These are phyloP conservation scores for Spodoptera picta DNA, from an alignment of 2,888 invertebrate species.

Conservation along the genomic window DNA sequence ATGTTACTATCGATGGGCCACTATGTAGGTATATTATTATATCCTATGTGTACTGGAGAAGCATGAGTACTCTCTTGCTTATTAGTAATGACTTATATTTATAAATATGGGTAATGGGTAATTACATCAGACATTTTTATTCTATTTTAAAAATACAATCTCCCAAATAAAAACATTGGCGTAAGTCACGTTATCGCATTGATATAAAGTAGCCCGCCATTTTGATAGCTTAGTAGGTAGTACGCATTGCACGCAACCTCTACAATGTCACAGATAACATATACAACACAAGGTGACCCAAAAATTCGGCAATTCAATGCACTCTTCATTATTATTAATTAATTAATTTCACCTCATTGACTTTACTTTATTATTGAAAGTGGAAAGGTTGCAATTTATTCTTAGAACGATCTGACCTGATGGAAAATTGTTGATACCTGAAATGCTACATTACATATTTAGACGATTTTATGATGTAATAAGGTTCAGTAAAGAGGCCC, in stretches of 20 bases:
- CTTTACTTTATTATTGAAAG: slow-evolving; percentile 17
- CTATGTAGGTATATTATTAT: too few relatives aligned
- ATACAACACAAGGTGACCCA: slow-evolving; percentile 65
- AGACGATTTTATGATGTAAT: too few relatives aligned
- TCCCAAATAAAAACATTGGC: slow-evolving; percentile 7
- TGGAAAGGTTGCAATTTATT: slow-evolving; percentile 20
- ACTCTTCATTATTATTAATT: slow-evolving; percentile 34
- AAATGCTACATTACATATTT: too few relatives aligned
- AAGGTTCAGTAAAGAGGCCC: too few relatives aligned
- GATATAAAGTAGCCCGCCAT: slow-evolving; percentile 11
- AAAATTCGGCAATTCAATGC: slow-evolving; percentile 57
- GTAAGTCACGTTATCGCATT: slow-evolving; percentile 30
- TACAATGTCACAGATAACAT: slow-evolving; percentile 61
- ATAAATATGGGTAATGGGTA: too few relatives aligned
- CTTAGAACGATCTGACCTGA: slow-evolving; percentile 1
- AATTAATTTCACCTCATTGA: slow-evolving; percentile 49
- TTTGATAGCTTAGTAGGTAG: slow-evolving; percentile 37
- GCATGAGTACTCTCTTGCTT: too few relatives aligned
- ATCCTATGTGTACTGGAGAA: too few relatives aligned
- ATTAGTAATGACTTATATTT: too few relatives aligned
- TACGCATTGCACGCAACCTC: slow-evolving; percentile 56
- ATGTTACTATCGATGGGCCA: too few relatives aligned
- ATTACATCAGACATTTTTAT: too few relatives aligned
- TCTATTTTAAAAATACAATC: too few relatives aligned
- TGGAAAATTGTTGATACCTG: neutral